Evolutionary conservation across 2,113 vertebrate genomes (phyloP), one percentile per base, ranked within the genome.

Genomic region (Cephalopterus ornatus): DNA sequence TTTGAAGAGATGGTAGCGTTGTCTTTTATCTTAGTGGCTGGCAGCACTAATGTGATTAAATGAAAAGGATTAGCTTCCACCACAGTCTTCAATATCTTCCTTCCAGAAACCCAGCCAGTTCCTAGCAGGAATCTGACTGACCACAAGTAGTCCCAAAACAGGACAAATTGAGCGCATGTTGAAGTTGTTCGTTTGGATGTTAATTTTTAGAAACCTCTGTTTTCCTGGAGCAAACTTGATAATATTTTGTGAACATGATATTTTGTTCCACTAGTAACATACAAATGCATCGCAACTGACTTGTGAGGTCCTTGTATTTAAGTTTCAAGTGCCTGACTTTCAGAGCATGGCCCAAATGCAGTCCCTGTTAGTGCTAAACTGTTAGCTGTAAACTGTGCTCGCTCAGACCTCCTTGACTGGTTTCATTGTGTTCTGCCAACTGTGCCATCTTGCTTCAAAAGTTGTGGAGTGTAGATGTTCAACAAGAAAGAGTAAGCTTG

Each of bases 41-140:
- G 21, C 66, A 93, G 49, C 20, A 89, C 39, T 85, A 88, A 49
- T 0, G 0, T 58, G 44, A 18, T 56, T 91, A 65, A 85, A 52
- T 52, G 28, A 39, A 75, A 65, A 89, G 27, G 53, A 76, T 89
- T 89, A 72, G 71, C 22, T 82, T 94, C 30, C 23, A 78, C 56
- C 3, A 2, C 24, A 53, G 70, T 84, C 28, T 94, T 90, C 61
- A 86, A 47, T 88, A 49, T 18, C 50, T 90, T 88, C n/a, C 72
- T 87, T 91, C 19, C 61, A 92, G 65, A 81, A 89, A 77, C 20
- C 16, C 72, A 77, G 83, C 23, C 55, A 44, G 33, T 84, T 95
- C 42, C 56, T 67, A 72, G 42, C 70, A 71, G 73, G 42, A 91
- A 65, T 84, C 83, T 91, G 63, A 63, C 39, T 95, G 84, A 85